phyloP scores from a whole-genome alignment of 2,888 invertebrate species.

The Serripes groenlandicus region DNA sequence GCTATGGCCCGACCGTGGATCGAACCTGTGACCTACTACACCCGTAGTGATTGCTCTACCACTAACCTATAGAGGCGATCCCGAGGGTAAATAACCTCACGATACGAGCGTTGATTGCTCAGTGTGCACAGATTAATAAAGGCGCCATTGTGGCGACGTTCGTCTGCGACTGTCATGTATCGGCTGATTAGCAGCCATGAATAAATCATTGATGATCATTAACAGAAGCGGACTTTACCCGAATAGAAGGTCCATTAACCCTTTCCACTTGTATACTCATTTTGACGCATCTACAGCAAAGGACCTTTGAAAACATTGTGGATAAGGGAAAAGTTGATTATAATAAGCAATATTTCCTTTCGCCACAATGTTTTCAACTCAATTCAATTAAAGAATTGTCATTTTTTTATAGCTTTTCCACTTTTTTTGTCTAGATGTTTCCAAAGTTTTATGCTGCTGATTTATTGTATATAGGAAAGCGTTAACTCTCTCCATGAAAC shows the following conservation, averaged over 20 bases:
- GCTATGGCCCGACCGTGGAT: no score
- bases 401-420: background rate
- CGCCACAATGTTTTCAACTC: background rate
- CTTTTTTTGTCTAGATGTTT: no score
- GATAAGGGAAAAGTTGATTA: background rate
- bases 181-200: constrained; percentile 2
- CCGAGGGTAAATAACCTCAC: no score
- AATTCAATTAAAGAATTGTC: background rate
- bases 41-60: no score
- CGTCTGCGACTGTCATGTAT: constrained; percentile 11
- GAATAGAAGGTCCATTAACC: background rate
- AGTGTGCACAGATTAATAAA: constrained; percentile 3
- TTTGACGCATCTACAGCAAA: background rate
- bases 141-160: constrained; percentile 3
- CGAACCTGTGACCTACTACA: no score
- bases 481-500: background rate
- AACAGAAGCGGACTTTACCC: background rate
- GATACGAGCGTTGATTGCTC: background rate
- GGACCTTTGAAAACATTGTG: background rate
- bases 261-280: no score
- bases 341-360: background rate
- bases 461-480: background rate
- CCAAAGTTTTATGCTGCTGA: no score
- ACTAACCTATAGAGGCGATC: no score
- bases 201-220: constrained; percentile 5